A percentile compares a stretch with the other conserved stretches of the same genome.
These are phyloP conservation scores for Drosophila setifemur DNA, from an alignment of 1,140 invertebrate genomes.

Conservation along the genomic window DNA sequence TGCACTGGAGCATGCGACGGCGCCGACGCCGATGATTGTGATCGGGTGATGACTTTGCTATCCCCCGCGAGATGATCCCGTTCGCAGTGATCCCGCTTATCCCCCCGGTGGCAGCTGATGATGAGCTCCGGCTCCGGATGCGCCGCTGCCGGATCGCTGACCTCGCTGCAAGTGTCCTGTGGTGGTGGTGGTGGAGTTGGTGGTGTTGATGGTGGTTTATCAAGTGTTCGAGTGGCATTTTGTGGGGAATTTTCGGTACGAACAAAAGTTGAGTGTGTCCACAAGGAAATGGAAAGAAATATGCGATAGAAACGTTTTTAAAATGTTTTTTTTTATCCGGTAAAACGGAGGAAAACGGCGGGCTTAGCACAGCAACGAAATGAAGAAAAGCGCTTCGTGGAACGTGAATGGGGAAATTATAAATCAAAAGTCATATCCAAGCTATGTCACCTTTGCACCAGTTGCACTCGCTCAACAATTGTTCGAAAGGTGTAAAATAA, in stretches of 20 bases:
- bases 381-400: constrained; percentile 56
- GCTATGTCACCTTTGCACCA: constrained; percentile 24
- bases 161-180: constrained; percentile 69
- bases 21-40: constrained; percentile 78
- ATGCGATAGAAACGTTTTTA: constrained; percentile 59
- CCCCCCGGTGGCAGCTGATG: constrained; percentile 54
- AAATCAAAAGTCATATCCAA: constrained; percentile 24
- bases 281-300: constrained; percentile 72
- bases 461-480: constrained; percentile 64
- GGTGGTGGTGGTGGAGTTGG: constrained; percentile 21
- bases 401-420: constrained; percentile 17
- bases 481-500: constrained; percentile 44
- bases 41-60: constrained; percentile 77
- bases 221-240: constrained; percentile 17
- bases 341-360: no score
- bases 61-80: constrained; percentile 34
- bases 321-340: constrained; percentile 29
- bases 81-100: constrained; percentile 45
- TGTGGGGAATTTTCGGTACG: constrained; percentile 35
- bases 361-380: constrained; percentile 60
- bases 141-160: constrained; percentile 48
- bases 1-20: constrained; percentile 69
- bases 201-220: constrained; percentile 27
- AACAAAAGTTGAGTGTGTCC: constrained; percentile 67
- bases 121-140: constrained; percentile 71